Base-by-base conservation (phyloP, 2,797 vertebrate genomes). In the Sciaenops ocellatus region DNA sequence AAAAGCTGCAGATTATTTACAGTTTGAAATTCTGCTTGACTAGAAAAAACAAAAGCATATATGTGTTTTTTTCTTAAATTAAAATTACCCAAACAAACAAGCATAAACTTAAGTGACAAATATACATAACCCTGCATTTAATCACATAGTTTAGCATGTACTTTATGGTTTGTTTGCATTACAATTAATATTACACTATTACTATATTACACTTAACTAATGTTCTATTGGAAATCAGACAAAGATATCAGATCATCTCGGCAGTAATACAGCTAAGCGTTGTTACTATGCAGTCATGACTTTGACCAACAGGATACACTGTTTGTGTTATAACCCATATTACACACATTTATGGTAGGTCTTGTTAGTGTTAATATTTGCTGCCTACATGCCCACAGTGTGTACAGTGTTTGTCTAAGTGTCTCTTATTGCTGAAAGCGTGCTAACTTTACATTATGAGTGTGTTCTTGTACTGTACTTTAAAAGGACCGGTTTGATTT, bases 281-380 rank as follows among this genome's bases (percentile, higher is more conserved):
- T 10, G 55, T n/a, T 8, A 9, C 34, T 38, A 38, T 38, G 34
- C 34, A 38, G 34, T 34, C 7, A 34, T 7, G 34, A 34, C 34
- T 34, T 34, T 34, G 34, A 38, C 51, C 51, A 15, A 20, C 64
- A 71, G 42, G 34, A 74, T 70, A 34, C 24, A 41, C 22, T 51
- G 17, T n/a, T 51, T 70, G 3, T 76, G 5, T 62, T 59, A 50
- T 60, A 73, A 82, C 65, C 54, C 30, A 68, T 69, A 65, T 63
- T 57, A 70, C 46, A 76, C 76, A 69, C 60, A 63, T 47, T 18
- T 28, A 52, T 41, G 46, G 22, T 66, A 68, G 84, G 57, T 73
- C 71, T 79, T 80, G 46, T 90, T 93, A 90, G 89, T 93, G 92
- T 92, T 92, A 16, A 64, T 17, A 47, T 79, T 69, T 79, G 26